These are phyloP conservation scores for Serranus cabrilla DNA, from an alignment of 2,797 vertebrate species.

Conservation along the genomic window DNA sequence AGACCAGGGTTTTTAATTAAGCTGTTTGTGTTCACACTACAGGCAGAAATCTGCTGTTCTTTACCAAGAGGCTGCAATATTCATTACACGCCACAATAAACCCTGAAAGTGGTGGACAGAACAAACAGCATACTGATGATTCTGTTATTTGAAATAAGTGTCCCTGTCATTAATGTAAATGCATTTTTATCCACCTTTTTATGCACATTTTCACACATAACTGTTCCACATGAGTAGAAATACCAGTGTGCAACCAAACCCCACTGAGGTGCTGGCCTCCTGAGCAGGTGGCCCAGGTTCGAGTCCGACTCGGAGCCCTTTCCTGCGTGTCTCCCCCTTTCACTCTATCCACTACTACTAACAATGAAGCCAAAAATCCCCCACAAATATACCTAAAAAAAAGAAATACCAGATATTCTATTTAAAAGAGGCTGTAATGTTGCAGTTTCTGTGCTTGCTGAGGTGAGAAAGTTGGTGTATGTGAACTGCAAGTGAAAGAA, in stretches of 20 bases:
- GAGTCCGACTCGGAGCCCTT: too few relatives aligned
- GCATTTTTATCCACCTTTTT: background rate
- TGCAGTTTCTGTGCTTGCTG: background rate
- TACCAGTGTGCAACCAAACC: too few relatives aligned
- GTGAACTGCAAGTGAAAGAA: too few relatives aligned
- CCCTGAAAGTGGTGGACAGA: background rate
- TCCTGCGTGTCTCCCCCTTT: too few relatives aligned
- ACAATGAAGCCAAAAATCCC: too few relatives aligned
- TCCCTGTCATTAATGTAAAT: background rate
- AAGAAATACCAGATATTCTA: background rate
- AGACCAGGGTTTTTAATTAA: conserved; percentile 1
- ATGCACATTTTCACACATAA: background rate
- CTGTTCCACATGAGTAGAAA: background rate
- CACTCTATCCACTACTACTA: too few relatives aligned
- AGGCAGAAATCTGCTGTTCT: background rate
- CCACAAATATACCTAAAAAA: too few relatives aligned
- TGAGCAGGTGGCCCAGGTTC: too few relatives aligned
- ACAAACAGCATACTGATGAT: background rate
- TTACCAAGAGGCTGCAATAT: background rate
- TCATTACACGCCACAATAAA: background rate
- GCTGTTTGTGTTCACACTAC: background rate
- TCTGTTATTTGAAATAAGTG: background rate
- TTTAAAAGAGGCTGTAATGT: too few relatives aligned
- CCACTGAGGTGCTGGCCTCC: too few relatives aligned
- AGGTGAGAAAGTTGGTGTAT: background rate